Evolutionary conservation across 2,888 invertebrate genomes (phyloP).

Genomic region (Lutraria lutraria): DNA sequence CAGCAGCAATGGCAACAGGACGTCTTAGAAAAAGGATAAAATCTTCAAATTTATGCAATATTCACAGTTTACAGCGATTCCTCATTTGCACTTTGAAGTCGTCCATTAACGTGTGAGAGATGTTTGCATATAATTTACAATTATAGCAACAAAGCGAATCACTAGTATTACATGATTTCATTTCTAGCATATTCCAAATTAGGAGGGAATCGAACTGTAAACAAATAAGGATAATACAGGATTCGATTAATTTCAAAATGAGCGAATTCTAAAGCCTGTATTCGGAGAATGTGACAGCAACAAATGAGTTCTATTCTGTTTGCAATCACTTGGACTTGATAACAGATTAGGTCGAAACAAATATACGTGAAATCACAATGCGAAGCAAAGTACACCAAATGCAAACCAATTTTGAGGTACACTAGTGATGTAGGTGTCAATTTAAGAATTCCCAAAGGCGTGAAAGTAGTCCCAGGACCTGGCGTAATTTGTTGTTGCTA

Average conservation of each 20-base stretch:
- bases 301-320: constrained; percentile 21
- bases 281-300: not conserved
- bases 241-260: not conserved
- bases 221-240: too few species aligned
- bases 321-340: not conserved
- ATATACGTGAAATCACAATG: not conserved
- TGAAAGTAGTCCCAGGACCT: constrained; percentile 30
- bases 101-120: too few species aligned
- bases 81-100: too few species aligned
- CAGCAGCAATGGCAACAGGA: too few species aligned
- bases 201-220: too few species aligned
- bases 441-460: constrained; percentile 37
- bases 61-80: too few species aligned
- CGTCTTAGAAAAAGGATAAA: too few species aligned
- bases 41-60: too few species aligned
- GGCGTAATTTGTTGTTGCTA: constrained; percentile 38
- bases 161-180: too few species aligned
- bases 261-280: not conserved
- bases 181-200: too few species aligned
- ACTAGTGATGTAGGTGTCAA: constrained; percentile 34
- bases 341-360: not conserved
- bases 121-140: too few species aligned
- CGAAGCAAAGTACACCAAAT: not conserved
- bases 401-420: not conserved
- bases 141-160: too few species aligned